These are phyloP conservation scores for Oligia fasciuncula DNA, from an alignment of 2,888 invertebrate genomes.

Conservation along the genomic window DNA sequence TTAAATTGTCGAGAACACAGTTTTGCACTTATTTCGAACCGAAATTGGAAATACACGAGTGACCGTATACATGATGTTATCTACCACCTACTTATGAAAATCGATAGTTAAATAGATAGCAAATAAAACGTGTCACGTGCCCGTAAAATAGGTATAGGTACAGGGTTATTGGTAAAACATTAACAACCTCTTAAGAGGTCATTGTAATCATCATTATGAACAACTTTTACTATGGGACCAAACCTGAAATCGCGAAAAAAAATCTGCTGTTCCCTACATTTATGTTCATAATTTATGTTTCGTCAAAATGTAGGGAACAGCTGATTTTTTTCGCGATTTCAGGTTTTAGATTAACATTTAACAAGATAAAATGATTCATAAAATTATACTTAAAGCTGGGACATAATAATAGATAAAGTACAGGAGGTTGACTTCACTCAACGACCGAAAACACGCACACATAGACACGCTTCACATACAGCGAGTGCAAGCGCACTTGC, in stretches of 20 bases:
- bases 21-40: conserved; percentile 8
- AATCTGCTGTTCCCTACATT: too few species aligned
- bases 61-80: not conserved
- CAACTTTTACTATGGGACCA: too few species aligned
- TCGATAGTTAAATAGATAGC: not conserved
- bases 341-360: not conserved
- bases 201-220: too few species aligned
- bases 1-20: not conserved
- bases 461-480: too few species aligned
- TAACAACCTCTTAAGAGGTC: too few species aligned
- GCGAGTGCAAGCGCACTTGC: too few species aligned
- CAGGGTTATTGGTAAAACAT: too few species aligned
- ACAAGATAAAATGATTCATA: not conserved
- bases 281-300: too few species aligned
- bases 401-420: not conserved
- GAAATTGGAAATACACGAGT: not conserved
- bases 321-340: too few species aligned
- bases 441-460: not conserved
- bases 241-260: too few species aligned
- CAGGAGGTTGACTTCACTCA: not conserved
- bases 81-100: not conserved
- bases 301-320: too few species aligned
- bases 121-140: not conserved
- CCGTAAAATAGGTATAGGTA: not conserved
- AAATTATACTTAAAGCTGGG: too few species aligned